phyloP scores from a whole-genome alignment of 1,140 invertebrate species.

The Colletes gigas region DNA sequence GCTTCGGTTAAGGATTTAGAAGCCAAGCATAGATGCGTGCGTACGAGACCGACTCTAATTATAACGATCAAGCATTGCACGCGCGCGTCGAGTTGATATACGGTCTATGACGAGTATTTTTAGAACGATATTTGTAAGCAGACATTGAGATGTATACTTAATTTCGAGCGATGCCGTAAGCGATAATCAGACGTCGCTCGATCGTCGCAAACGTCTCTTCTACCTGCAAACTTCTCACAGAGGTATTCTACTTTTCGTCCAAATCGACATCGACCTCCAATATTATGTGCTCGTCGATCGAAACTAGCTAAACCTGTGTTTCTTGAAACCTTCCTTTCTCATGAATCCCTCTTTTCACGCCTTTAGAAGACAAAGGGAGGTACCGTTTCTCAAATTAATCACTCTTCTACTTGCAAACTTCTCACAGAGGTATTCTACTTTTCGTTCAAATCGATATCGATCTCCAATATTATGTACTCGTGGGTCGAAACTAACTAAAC shows the following conservation, averaged over 20 bases:
- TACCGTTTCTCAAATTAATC: no score
- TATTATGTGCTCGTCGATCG: no score
- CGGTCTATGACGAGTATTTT: constrained; percentile 18
- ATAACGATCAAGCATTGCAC: constrained; percentile 32
- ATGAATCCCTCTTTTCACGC: no score
- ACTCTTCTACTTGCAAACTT: no score
- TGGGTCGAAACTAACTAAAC: no score
- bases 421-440: not conserved
- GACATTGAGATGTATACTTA: not conserved
- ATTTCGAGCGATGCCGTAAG: not conserved
- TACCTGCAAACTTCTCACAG: not conserved
- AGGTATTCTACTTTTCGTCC: no score
- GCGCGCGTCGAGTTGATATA: not conserved
- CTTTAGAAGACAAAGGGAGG: no score
- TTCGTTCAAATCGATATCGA: no score
- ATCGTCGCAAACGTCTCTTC: not conserved
- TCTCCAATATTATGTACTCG: no score
- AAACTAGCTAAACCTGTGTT: no score
- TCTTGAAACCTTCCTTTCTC: no score
- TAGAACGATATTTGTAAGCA: constrained; percentile 24
- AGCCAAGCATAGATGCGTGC: constrained; percentile 22
- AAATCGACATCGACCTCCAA: no score
- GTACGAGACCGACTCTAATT: constrained; percentile 19
- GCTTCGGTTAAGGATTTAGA: constrained; percentile 29
- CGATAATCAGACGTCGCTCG: not conserved